Percentiles rank a stretch among this genome's conserved stretches.
phyloP scores from a whole-genome alignment of 1,140 invertebrate genomes.

The Pogonognathellus flavescens region DNA sequence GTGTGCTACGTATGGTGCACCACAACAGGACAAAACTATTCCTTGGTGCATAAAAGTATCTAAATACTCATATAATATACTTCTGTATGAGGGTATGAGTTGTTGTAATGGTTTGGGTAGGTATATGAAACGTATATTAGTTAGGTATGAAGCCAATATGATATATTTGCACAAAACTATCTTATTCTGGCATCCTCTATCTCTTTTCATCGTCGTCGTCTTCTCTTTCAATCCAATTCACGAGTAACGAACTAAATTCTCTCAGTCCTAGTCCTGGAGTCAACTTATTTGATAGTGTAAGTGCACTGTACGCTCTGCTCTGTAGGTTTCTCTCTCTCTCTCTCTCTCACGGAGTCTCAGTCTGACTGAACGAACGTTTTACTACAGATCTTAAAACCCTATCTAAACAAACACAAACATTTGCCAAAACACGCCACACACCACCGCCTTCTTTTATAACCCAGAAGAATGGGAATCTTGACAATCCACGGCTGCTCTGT shows the following conservation, averaged over 20 bases:
- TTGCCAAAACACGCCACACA: slow-evolving; percentile 9
- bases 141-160: slow-evolving; percentile 10
- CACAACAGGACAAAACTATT: no score
- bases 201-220: slow-evolving; percentile 1
- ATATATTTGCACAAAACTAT: slow-evolving; percentile 19
- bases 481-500: neutral
- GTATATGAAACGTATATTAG: no score
- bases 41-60: no score
- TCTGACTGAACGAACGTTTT: neutral
- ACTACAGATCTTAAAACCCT: slow-evolving; percentile 41
- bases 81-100: no score
- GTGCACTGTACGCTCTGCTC: no score
- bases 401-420: slow-evolving; percentile 39
- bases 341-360: no score
- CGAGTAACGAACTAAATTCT: neutral
- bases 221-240: neutral
- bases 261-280: neutral
- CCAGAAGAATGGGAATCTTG: no score
- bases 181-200: neutral
- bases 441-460: no score
- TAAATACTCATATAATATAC: no score
- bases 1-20: no score
- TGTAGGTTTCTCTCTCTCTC: no score
- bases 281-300: neutral
- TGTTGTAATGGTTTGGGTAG: no score